Evolutionary conservation across 2,888 invertebrate genomes (phyloP).

Genomic region (Philereme transversata): DNA sequence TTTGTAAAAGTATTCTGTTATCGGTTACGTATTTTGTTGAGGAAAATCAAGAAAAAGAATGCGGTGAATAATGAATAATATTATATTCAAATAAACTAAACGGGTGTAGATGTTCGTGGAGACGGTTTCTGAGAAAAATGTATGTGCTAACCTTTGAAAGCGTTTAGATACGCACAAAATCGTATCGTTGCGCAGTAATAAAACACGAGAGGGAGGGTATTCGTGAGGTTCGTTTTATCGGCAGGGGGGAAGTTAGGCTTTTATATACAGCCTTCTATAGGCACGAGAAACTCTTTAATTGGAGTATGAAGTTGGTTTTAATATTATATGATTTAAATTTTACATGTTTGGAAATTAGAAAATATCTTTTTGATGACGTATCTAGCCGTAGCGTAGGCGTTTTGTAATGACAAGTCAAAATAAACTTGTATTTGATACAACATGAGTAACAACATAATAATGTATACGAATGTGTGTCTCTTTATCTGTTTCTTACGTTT

Average conservation of each 20-base stretch:
- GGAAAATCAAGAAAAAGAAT: slow-evolving; percentile 33
- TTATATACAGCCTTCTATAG: slow-evolving; percentile 13
- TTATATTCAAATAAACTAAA: slow-evolving; percentile 32
- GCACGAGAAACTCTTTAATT: slow-evolving; percentile 16
- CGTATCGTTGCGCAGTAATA: slow-evolving; percentile 38
- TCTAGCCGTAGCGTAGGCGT: too few relatives aligned
- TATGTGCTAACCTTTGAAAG: slow-evolving; percentile 31
- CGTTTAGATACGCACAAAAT: slow-evolving; percentile 39
- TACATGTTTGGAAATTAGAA: background rate
- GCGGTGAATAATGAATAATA: slow-evolving; percentile 41
- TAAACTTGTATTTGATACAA: too few relatives aligned
- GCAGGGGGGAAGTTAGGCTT: slow-evolving; percentile 15
- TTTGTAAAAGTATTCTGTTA: slow-evolving; percentile 44
- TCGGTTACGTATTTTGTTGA: slow-evolving; percentile 37
- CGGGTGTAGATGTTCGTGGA: slow-evolving; percentile 24
- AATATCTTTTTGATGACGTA: too few relatives aligned
- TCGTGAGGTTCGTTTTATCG: slow-evolving; percentile 34
- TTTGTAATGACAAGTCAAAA: too few relatives aligned
- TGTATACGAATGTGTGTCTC: too few relatives aligned
- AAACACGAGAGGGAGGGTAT: slow-evolving; percentile 26
- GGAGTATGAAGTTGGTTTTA: slow-evolving; percentile 31
- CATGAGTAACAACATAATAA: too few relatives aligned
- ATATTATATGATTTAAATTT: slow-evolving; percentile 33
- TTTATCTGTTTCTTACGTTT: too few relatives aligned
- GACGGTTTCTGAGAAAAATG: slow-evolving; percentile 34